Percentiles rank a stretch among this genome's conserved stretches.
phyloP scores from a whole-genome alignment of 2,797 vertebrate genomes.

The Aplochiton taeniatus region DNA sequence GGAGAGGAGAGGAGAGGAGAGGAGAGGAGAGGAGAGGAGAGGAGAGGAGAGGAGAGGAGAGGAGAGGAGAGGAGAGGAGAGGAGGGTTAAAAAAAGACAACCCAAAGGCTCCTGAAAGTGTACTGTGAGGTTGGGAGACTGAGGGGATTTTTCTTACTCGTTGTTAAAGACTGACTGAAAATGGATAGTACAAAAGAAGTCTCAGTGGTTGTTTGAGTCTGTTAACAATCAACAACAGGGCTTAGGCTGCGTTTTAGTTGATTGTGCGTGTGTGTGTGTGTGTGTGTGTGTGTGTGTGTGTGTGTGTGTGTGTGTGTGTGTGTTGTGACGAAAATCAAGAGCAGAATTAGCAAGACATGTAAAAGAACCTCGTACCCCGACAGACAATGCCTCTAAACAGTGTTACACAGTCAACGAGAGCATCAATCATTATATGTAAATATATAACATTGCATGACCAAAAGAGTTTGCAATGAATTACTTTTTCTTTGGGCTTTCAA shows the following conservation, averaged over 20 bases:
- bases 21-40: conserved; percentile 30
- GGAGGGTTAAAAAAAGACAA: not conserved
- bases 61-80: conserved; percentile 24
- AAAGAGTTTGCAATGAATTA: too few relatives aligned
- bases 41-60: conserved; percentile 29
- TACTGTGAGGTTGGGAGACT: not conserved
- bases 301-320: conserved; percentile 11
- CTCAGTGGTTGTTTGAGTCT: conserved; percentile 24
- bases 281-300: not conserved
- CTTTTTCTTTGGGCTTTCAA: not conserved
- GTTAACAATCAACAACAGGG: conserved; percentile 23
- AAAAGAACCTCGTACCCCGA: too few relatives aligned
- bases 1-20: conserved; percentile 31
- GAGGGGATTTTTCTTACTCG: conserved; percentile 21
- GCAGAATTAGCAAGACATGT: too few relatives aligned
- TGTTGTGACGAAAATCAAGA: not conserved
- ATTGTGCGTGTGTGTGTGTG: conserved; percentile 1
- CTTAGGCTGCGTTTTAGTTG: conserved; percentile 1
- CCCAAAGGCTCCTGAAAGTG: too few relatives aligned
- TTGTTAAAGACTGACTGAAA: conserved; percentile 11
- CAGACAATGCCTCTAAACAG: too few relatives aligned
- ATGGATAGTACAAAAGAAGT: not conserved
- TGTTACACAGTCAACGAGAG: too few relatives aligned
- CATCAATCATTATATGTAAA: too few relatives aligned
- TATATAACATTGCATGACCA: too few relatives aligned